Base-by-base conservation (phyloP, 1,140 invertebrate genomes). In the Drosophila kepulauana region DNA sequence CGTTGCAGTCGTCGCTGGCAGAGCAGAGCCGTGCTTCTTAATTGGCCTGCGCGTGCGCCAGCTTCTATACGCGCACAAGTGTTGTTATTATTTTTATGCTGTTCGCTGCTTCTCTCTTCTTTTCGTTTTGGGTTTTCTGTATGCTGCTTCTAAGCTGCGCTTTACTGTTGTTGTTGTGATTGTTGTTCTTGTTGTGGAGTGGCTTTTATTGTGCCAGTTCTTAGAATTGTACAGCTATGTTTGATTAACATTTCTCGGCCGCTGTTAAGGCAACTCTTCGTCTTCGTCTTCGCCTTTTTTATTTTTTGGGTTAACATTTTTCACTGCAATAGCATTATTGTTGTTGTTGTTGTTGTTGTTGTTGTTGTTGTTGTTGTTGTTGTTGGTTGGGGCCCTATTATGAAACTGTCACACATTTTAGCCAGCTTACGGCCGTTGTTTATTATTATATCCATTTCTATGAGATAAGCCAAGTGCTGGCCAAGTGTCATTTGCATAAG, bases 141-240 rank as follows among this genome's bases (percentile, higher is more conserved):
- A 16, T 57, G 69, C 28, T 75, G 59, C 54, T 78, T 68, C 52
- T 52, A 59, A 63, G 68, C 64, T 65, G 58, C 52, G 58, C 54
- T 79, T 67, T 54, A 28, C 35, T 57, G 15, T 16, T 49, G 43
- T 8, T 45, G 51, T 15, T 68, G 33, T 67, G 56, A 52, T 69
- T 66, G 70, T 49, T 54, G 54, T 35, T 54, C n/a, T 57, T 65
- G 63, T 74, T 66, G 75, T 56, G 45, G 71, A 74, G 71, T 82
- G 76, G 68, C 71, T 82, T 86, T 82, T 82, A 82, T 85, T 88
- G 85, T 88, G 70, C 80, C 68, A 88, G 78, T 89, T 88, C 85
- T 84, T 58, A 67, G 84, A 88, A 89, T 89, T 84, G 74, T 87
- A 88, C 84, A 88, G 84, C 84, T 88, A 88, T 78, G 74, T 88